Evolutionary conservation across 2,113 vertebrate genomes (phyloP).

Genomic region (Neotoma lepida): DNA sequence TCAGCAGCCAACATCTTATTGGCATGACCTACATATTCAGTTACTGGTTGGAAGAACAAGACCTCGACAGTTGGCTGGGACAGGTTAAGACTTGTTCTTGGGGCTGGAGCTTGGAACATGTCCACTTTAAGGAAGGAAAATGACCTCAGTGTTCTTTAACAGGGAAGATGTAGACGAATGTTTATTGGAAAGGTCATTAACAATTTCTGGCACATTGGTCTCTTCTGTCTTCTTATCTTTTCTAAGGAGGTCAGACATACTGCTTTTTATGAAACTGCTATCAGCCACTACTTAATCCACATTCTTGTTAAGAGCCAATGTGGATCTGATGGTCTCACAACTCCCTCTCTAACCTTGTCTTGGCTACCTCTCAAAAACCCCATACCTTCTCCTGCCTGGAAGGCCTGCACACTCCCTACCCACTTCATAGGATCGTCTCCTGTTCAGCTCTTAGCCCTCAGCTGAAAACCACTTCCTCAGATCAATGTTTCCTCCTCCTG

Average conservation of each 20-base stretch:
- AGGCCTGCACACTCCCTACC: not conserved
- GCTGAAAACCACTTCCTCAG: not conserved
- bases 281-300: not conserved
- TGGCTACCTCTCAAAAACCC: conserved; percentile 20
- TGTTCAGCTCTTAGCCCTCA: not conserved
- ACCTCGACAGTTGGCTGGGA: not conserved
- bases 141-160: not conserved
- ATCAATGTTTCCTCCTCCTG: conserved; percentile 40
- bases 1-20: not conserved
- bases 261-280: conserved; percentile 40
- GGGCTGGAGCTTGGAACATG: not conserved
- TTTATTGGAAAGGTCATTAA: conserved; percentile 19
- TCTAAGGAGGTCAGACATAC: not conserved
- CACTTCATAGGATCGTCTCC: not conserved
- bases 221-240: not conserved
- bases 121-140: not conserved
- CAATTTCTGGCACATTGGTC: not conserved
- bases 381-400: not conserved
- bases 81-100: not conserved
- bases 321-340: not conserved
- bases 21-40: not conserved
- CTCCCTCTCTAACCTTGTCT: not conserved
- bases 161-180: conserved; percentile 1
- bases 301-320: not conserved
- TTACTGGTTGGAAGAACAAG: not conserved